These are phyloP conservation scores for Augochlorella aurata DNA, from an alignment of 2,888 invertebrate genomes.

Conservation along the genomic window DNA sequence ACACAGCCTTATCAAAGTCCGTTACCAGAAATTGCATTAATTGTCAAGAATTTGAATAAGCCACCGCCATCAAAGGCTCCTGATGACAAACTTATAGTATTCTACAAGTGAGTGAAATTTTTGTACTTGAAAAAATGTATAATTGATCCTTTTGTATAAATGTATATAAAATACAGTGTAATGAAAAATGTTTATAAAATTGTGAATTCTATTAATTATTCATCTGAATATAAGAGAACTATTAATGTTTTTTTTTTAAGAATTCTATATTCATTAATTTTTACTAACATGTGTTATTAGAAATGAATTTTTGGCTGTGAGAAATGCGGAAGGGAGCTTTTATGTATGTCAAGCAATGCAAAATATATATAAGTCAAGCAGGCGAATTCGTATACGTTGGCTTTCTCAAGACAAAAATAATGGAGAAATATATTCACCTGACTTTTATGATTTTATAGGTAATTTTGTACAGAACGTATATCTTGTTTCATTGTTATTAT, in stretches of 20 bases:
- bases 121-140: slow-evolving; percentile 7
- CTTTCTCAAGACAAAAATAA: slow-evolving; percentile 89
- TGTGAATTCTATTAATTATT: slow-evolving; percentile 31
- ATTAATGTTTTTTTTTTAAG: slow-evolving; percentile 13
- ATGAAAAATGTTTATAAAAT: slow-evolving; percentile 38
- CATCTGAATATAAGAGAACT: slow-evolving; percentile 26
- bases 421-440: slow-evolving; percentile 91
- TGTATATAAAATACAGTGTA: slow-evolving; percentile 2
- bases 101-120: slow-evolving; percentile 88
- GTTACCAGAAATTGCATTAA: slow-evolving; percentile 89
- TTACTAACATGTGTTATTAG: slow-evolving; percentile 82
- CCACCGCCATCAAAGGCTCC: slow-evolving; percentile 84
- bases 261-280: slow-evolving; percentile 33
- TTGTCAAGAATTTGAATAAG: slow-evolving; percentile 88
- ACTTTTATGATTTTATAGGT: slow-evolving; percentile 95
- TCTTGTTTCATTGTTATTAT: slow-evolving; percentile 19
- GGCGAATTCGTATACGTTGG: slow-evolving; percentile 95
- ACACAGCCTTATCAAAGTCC: slow-evolving; percentile 93
- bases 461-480: slow-evolving; percentile 56
- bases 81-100: slow-evolving; percentile 92
- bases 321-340: slow-evolving; percentile 94
- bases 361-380: slow-evolving; percentile 93
- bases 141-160: slow-evolving; percentile 23
- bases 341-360: slow-evolving; percentile 95
- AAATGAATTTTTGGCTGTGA: slow-evolving; percentile 94